A percentile compares a stretch with the other conserved stretches of the same genome.
Conservation (phyloP, 2,888 invertebrate genomes). For the Chromoteleia sp. region DNA sequence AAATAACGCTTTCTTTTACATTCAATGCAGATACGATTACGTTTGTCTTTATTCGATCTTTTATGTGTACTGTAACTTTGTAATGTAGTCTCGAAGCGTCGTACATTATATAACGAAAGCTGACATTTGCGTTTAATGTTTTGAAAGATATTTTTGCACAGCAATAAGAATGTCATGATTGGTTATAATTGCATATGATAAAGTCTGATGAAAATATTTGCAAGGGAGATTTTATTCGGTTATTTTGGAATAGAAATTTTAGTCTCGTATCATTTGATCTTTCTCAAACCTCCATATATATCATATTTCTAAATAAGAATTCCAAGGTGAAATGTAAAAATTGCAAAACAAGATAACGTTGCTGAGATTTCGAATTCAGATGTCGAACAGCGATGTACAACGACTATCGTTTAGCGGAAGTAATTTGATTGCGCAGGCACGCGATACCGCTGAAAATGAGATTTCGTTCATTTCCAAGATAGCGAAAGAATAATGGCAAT, state of each 20-base stretch:
- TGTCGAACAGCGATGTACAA: conserved; percentile 45
- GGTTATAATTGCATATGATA: too few species aligned
- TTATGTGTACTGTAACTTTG: too few species aligned
- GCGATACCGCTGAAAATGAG: conserved; percentile 58
- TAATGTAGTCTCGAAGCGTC: too few species aligned
- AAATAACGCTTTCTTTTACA: background rate
- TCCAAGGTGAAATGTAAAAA: conserved; percentile 9
- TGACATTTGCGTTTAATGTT: too few species aligned
- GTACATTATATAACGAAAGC: too few species aligned
- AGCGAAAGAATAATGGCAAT: conserved; percentile 57
- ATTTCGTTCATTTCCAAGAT: conserved; percentile 48
- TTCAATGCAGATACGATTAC: background rate
- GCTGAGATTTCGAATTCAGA: conserved; percentile 25
- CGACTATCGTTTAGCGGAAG: conserved; percentile 44
- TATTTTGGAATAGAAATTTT: too few species aligned
- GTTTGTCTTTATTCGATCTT: too few species aligned
- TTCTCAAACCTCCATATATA: background rate
- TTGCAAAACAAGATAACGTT: conserved; percentile 22
- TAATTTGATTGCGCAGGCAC: conserved; percentile 53
- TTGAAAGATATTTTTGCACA: too few species aligned
- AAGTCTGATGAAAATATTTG: too few species aligned
- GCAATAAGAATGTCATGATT: too few species aligned
- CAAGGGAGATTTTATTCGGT: too few species aligned
- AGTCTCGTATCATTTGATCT: background rate
- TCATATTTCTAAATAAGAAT: conserved; percentile 1